A percentile compares a stretch with the other conserved stretches of the same genome.
Conservation (phyloP, 2,888 invertebrate genomes). For the Nasonovia ribisnigri region DNA sequence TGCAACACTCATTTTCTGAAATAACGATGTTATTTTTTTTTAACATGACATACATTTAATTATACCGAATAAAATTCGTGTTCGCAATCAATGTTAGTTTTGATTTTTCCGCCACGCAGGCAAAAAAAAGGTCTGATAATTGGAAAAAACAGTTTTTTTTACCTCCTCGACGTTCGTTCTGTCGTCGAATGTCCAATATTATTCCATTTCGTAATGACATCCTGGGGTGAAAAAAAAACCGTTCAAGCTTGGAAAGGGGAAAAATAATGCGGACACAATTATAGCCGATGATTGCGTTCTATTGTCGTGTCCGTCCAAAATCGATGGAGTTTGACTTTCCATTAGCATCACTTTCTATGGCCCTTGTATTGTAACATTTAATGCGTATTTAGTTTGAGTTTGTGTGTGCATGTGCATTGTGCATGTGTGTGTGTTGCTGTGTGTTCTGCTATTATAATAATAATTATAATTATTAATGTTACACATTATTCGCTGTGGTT, state of each 20-base stretch:
- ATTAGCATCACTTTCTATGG: slow-evolving; percentile 20
- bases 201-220: slow-evolving; percentile 37
- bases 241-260: background rate
- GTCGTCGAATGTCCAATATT: slow-evolving; percentile 33
- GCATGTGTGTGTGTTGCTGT: background rate
- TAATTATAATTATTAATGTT: slow-evolving; percentile 30
- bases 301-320: slow-evolving; percentile 40
- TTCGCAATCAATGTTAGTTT: slow-evolving; percentile 24
- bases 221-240: background rate
- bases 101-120: slow-evolving; percentile 8
- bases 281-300: slow-evolving; percentile 50
- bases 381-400: background rate
- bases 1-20: background rate
- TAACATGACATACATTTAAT: slow-evolving; percentile 9
- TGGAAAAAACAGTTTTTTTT: slow-evolving; percentile 15
- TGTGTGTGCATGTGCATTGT: background rate
- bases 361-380: background rate
- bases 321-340: slow-evolving; percentile 47
- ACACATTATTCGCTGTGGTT: background rate
- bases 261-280: slow-evolving; percentile 45
- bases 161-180: background rate
- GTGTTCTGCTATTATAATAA: background rate
- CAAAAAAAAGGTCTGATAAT: slow-evolving; percentile 40
- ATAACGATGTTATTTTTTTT: slow-evolving; percentile 22
- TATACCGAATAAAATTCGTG: background rate